Conservation (phyloP, 2,113 vertebrate species). For the Potamarius usumacintae region DNA sequence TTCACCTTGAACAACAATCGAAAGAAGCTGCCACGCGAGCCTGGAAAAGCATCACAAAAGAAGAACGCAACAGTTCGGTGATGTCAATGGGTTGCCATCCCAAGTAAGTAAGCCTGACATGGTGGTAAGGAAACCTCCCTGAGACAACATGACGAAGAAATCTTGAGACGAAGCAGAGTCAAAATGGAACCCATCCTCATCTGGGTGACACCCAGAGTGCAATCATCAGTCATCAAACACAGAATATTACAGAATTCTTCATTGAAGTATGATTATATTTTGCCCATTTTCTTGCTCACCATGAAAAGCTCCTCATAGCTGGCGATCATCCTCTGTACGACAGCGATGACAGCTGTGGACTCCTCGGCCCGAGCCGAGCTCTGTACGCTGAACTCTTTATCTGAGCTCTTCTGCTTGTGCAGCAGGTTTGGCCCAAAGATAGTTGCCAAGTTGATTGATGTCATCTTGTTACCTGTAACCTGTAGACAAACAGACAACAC, state of each 20-base stretch:
- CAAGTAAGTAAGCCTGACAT: neutral
- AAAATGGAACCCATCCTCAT: neutral
- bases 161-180: neutral
- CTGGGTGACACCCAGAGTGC: neutral
- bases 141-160: neutral
- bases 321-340: constrained; percentile 91
- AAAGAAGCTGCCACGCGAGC: neutral
- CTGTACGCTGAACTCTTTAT: constrained; percentile 94
- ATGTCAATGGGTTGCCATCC: neutral
- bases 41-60: neutral
- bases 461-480: constrained; percentile 98
- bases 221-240: neutral
- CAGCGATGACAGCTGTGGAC: constrained; percentile 86
- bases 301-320: constrained; percentile 85
- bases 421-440: constrained; percentile 96
- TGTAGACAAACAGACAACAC: constrained; percentile 49
- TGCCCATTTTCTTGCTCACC: constrained; percentile 65
- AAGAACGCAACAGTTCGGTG: neutral
- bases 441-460: constrained; percentile 91
- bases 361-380: constrained; percentile 93
- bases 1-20: neutral
- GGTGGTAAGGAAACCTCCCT: neutral
- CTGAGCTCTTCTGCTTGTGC: constrained; percentile 91
- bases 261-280: neutral
- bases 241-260: neutral